Evolutionary conservation across 1,140 invertebrate species (phyloP), one percentile per base, ranked within the genome.

Genomic region (Macrostomum lignano): DNA sequence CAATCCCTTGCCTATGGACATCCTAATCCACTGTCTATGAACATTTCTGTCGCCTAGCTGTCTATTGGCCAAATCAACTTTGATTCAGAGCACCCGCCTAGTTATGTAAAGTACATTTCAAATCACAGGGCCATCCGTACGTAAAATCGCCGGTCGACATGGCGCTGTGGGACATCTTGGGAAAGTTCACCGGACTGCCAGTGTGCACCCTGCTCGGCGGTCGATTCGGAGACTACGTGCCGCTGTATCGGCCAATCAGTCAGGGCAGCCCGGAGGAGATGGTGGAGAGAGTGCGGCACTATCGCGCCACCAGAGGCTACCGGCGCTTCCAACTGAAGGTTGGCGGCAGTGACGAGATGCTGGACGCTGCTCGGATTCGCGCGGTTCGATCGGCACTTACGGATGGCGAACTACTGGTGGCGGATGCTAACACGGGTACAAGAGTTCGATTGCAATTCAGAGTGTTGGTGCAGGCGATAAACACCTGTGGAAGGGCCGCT

Each of bases 141-240:
- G 33, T 34, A 3, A 34, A 34, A 15, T 30, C 22, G 6, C 15
- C 33, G 11, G 31, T 34, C 6, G 33, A 34, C 33, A 26, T 34
- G 15, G 33, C 33, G 17, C 31, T 22, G 14, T 34, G 33, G 33
- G 33, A 34, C 17, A 34, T 34, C 21, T 14, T 34, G 14, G 33
- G 33, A n/a, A 34, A 34, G 33, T 15, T 34, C 10, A 21, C 33
- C 10, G 19, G 19, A 30, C 33, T 26, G 11, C 20, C 33, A 11
- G 15, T 34, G 4, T 34, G 33, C 21, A 30, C 33, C 22, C 21
- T 34, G 15, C 21, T 34, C 5, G 33, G 33, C 10, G 33, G 33
- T 3, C 15, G 33, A n/a, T 34, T n/a, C 13, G 31, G n/a, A 7
- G 31, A 33, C 6, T 10, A 25, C 6, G 31, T 33, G 6, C 17